Conservation (phyloP, 1,140 invertebrate genomes). For the Zaprionus ornatus region DNA sequence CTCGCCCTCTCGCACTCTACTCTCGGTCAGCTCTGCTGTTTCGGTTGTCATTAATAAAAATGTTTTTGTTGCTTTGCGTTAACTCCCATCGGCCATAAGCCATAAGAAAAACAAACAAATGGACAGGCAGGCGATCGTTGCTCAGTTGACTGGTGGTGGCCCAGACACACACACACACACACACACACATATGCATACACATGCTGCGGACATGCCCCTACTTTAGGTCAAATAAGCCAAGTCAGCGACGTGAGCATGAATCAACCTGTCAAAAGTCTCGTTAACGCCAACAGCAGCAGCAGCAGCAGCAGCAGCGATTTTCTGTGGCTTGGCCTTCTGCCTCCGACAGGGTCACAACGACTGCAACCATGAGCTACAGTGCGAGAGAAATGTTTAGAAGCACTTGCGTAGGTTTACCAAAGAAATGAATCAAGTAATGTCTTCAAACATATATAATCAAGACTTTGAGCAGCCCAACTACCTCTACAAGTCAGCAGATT, state of each 20-base stretch:
- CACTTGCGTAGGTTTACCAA: background rate
- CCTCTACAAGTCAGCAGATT: background rate
- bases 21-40: background rate
- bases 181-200: background rate
- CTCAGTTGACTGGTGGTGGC: constrained; percentile 46
- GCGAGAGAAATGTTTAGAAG: background rate
- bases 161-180: constrained; percentile 36
- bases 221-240: constrained; percentile 80
- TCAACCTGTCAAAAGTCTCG: constrained; percentile 84
- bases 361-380: constrained; percentile 55
- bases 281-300: constrained; percentile 78
- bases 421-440: background rate
- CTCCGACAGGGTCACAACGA: constrained; percentile 50
- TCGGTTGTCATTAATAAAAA: constrained; percentile 78
- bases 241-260: constrained; percentile 82
- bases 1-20: background rate
- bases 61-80: constrained; percentile 63
- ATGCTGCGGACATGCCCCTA: constrained; percentile 54
- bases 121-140: constrained; percentile 61
- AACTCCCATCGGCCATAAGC: constrained; percentile 69
- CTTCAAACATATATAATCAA: background rate
- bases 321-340: constrained; percentile 25
- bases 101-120: constrained; percentile 76
- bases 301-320: constrained; percentile 56
- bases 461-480: background rate